These are phyloP conservation scores for Xestia sexstrigata DNA, from an alignment of 2,888 invertebrate species.

Conservation along the genomic window DNA sequence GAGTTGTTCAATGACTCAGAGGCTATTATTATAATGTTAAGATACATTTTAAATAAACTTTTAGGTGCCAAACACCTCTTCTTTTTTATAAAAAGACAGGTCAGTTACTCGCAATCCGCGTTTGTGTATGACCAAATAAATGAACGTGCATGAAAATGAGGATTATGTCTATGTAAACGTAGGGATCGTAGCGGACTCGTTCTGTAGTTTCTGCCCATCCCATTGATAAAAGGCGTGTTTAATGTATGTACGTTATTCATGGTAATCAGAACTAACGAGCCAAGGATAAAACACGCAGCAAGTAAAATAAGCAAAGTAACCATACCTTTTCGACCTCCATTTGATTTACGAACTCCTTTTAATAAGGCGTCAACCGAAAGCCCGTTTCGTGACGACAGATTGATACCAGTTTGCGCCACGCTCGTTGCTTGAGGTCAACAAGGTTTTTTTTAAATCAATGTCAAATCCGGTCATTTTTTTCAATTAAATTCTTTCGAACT, in stretches of 20 bases:
- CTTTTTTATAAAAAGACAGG: background rate
- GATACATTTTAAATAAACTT: too few species aligned
- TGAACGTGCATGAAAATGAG: too few species aligned
- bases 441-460: constrained; percentile 44
- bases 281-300: background rate
- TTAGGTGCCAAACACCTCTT: too few species aligned
- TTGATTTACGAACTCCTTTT: background rate
- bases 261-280: background rate
- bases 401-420: constrained; percentile 38
- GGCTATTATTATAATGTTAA: too few species aligned
- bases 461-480: constrained; percentile 36
- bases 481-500: background rate
- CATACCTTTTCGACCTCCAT: background rate
- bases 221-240: too few species aligned
- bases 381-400: constrained; percentile 14
- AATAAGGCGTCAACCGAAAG: background rate
- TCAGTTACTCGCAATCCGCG: background rate
- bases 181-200: too few species aligned
- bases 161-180: too few species aligned
- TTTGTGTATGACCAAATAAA: background rate
- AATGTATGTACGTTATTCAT: background rate
- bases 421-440: constrained; percentile 17
- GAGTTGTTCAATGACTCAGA: too few species aligned
- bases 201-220: too few species aligned
- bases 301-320: background rate